Evolutionary conservation across 2,797 vertebrate species (phyloP).

Genomic region (Huso huso): DNA sequence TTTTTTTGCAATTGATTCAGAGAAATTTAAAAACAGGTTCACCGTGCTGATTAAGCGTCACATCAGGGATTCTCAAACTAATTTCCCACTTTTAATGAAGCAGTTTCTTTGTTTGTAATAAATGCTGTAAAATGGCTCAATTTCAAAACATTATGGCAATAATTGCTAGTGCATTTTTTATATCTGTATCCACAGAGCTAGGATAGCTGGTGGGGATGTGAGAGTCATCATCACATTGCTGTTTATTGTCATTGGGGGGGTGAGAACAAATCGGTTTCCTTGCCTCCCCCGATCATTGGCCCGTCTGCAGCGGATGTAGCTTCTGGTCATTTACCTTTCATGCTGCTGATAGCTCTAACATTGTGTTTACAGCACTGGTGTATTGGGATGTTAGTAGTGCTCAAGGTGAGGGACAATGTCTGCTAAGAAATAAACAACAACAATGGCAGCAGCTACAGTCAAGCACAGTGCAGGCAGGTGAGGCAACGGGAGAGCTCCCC

Average conservation of each 20-base stretch:
- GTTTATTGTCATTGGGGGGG: no score
- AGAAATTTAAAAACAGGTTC: constrained; percentile 28
- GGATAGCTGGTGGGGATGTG: not conserved
- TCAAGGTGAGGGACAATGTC: no score
- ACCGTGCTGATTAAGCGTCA: not conserved
- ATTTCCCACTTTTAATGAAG: not conserved
- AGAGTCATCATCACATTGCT: no score
- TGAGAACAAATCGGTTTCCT: no score
- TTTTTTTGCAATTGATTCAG: constrained; percentile 37
- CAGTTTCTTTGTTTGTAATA: not conserved
- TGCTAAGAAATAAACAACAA: no score
- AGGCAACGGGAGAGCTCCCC: constrained; percentile 19
- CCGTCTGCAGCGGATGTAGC: no score
- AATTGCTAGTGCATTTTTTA: not conserved
- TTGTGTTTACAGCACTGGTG: no score
- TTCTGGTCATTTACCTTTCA: no score
- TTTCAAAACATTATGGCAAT: not conserved
- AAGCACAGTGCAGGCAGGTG: constrained; percentile 19
- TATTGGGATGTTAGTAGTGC: no score
- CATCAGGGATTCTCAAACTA: not conserved
- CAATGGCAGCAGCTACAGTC: not conserved
- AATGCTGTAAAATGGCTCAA: not conserved
- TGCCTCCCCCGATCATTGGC: no score
- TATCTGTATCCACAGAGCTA: not conserved
- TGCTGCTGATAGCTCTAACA: no score